Evolutionary conservation across 2,113 vertebrate genomes (phyloP), one percentile per base, ranked within the genome.

Genomic region (Rhynchomys soricoides): DNA sequence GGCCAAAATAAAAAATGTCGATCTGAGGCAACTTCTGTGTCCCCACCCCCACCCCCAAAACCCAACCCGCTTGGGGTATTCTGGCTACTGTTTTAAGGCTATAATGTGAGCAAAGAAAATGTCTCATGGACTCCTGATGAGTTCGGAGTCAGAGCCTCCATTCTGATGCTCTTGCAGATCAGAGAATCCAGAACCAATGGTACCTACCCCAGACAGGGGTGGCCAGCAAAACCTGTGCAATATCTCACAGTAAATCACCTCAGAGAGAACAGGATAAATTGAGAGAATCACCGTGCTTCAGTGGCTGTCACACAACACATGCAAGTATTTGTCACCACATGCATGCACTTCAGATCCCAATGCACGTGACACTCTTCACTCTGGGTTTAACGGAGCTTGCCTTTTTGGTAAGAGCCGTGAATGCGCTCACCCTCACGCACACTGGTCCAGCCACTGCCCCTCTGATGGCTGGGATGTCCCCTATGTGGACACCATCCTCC

Each of bases 221-320:
- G 97, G 98, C 98, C 98, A 99, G 98, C 98, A 98, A 98, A 96
- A 98, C 97, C 99, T 98, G 99, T 64, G 98, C 95, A 97, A 98
- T 98, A 99, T 98, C 99, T 98, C 93, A 98, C 93, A 96, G 97
- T 98, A 97, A 97, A 97, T 96, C 97, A 91, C 97, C 96, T 98
- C 98, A 98, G 98, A 99, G 96, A 97, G 96, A 98, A 98, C 97
- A 98, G 98, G 96, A 98, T 86, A 98, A 98, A 95, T 95, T 97
- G 97, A 75, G 95, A 97, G 96, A n/a, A 26, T 9, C 22, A 37
- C 16, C n/a, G 45, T 48, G 94, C 37, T 62, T 64, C 57, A 62
- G 3, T 0, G 4, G 13, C 89, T 96, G 86, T 92, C 95, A 97
- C 94, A 95, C 93, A 93, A 64, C 95, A 89, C 94, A 97, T 97